Evolutionary conservation across 2,797 vertebrate genomes (phyloP).

Genomic region (Lagodon rhomboides): DNA sequence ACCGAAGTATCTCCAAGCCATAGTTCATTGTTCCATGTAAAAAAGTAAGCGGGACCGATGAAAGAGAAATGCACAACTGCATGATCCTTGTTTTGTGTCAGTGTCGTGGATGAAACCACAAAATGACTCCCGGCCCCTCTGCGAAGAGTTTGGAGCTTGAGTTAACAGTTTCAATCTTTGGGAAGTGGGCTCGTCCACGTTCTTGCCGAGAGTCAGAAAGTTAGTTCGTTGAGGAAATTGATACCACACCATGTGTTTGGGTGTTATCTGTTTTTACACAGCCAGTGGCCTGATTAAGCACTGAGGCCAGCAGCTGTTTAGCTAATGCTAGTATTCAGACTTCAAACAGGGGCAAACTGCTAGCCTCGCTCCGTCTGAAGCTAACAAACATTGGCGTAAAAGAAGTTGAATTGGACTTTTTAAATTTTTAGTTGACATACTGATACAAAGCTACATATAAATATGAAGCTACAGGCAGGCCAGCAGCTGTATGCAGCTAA

Average conservation of each 20-base stretch:
- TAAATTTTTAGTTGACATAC: too few species aligned
- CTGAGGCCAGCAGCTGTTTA: too few species aligned
- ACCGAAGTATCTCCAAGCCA: constrained; percentile 21
- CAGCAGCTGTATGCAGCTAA: too few species aligned
- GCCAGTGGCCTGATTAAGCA: too few species aligned
- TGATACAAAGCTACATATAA: neutral
- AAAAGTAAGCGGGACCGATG: neutral
- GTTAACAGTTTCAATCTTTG: neutral
- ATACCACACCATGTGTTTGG: neutral
- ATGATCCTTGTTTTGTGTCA: constrained; percentile 7
- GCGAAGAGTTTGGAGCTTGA: neutral
- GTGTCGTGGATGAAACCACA: neutral
- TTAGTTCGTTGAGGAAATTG: neutral
- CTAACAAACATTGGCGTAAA: too few species aligned
- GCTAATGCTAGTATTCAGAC: too few species aligned
- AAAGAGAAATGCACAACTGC: neutral
- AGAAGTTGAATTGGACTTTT: too few species aligned
- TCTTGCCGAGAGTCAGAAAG: neutral
- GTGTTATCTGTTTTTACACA: too few species aligned
- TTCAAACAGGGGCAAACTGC: too few species aligned
- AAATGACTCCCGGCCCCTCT: constrained; percentile 1
- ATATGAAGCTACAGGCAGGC: neutral
- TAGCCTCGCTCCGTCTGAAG: too few species aligned
- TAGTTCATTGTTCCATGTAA: neutral
- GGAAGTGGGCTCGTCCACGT: neutral